phyloP scores from a whole-genome alignment of 1,140 invertebrate genomes.

The Tachypleus tridentatus region DNA sequence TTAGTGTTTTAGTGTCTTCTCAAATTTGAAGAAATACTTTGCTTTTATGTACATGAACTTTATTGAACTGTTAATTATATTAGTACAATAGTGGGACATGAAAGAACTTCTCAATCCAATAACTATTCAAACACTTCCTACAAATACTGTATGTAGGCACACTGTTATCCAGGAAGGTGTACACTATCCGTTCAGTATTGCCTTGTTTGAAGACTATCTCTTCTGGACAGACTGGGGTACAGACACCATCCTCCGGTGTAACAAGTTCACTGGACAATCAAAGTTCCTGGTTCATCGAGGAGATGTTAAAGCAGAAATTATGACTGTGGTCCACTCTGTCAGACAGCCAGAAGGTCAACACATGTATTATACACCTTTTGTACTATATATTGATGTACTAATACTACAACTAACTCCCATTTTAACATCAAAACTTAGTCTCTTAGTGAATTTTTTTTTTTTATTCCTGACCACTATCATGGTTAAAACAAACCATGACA shows the following conservation, averaged over 20 bases:
- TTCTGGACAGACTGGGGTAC: slow-evolving; percentile 35
- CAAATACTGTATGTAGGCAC: background rate
- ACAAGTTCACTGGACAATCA: slow-evolving; percentile 32
- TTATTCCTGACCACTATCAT: background rate
- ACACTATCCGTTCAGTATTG: slow-evolving; percentile 23
- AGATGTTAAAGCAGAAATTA: slow-evolving; percentile 4
- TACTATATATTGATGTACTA: background rate
- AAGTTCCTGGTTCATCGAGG: background rate
- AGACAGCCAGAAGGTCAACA: slow-evolving; percentile 6
- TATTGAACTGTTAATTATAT: no score
- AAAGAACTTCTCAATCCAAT: no score
- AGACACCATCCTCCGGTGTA: slow-evolving; percentile 19
- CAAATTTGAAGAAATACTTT: no score
- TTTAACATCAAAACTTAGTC: slow-evolving; percentile 1
- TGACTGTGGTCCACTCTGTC: slow-evolving; percentile 10
- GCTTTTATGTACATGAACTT: no score
- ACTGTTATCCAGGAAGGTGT: background rate
- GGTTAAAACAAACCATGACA: no score
- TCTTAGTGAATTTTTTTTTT: slow-evolving; percentile 2
- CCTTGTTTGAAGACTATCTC: slow-evolving; percentile 39
- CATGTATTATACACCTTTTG: no score
- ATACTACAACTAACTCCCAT: background rate
- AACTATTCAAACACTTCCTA: no score
- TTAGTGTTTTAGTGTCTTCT: no score
- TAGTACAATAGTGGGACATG: no score